Evolutionary conservation across 2,797 vertebrate genomes (phyloP).

Genomic region (Oryzias dopingdopingensis): DNA sequence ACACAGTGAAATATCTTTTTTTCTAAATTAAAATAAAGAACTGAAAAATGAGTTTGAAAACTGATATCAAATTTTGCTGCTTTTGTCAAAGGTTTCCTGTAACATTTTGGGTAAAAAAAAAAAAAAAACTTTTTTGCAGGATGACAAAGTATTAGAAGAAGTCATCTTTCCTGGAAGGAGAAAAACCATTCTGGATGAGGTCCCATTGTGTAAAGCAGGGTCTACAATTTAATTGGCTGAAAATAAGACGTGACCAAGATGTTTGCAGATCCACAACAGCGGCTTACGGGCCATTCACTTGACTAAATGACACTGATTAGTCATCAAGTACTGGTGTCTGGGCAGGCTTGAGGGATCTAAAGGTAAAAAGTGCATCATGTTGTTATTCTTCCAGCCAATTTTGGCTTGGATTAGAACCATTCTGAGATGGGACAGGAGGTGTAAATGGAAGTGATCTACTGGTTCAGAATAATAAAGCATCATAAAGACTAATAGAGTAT

Average conservation of each 20-base stretch:
- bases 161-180: too few species aligned
- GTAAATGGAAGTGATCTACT: slow-evolving; percentile 32
- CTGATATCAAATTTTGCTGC: too few species aligned
- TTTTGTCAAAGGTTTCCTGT: too few species aligned
- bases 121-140: too few species aligned
- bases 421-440: slow-evolving; percentile 5
- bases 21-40: neutral
- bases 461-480: neutral
- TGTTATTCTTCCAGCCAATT: slow-evolving; percentile 31
- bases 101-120: too few species aligned
- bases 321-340: slow-evolving; percentile 20
- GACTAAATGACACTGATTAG: slow-evolving; percentile 8
- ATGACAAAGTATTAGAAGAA: too few species aligned
- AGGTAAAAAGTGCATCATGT: slow-evolving; percentile 45
- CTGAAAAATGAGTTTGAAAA: neutral
- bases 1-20: slow-evolving; percentile 1
- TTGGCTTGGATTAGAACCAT: slow-evolving; percentile 27
- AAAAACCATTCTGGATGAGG: too few species aligned
- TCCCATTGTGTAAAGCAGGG: too few species aligned
- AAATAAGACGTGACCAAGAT: neutral
- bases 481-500: too few species aligned
- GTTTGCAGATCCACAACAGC: neutral
- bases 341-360: slow-evolving; percentile 24
- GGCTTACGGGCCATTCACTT: neutral
- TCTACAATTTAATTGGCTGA: neutral